These are phyloP conservation scores for Margaritifera margaritifera DNA, from an alignment of 2,888 invertebrate species.

Conservation along the genomic window DNA sequence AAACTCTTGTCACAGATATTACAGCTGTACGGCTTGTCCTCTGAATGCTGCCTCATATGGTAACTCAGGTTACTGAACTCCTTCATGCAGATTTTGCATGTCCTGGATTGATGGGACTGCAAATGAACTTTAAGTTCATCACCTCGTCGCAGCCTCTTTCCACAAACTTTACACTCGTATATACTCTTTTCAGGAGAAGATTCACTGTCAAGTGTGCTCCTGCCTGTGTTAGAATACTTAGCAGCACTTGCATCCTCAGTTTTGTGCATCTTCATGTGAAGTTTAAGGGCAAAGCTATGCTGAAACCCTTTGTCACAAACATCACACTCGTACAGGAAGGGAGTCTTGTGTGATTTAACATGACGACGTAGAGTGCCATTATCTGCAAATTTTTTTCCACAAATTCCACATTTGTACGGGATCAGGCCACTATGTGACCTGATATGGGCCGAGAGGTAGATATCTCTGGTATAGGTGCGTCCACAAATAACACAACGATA, in stretches of 20 bases:
- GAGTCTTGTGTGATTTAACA: constrained; percentile 21
- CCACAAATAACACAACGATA: constrained; percentile 8
- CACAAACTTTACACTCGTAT: no score
- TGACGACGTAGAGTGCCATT: constrained; percentile 11
- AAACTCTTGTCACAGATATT: no score
- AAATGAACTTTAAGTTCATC: no score
- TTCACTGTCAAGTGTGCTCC: no score
- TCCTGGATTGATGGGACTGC: no score
- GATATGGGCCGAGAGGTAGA: neutral
- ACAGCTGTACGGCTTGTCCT: no score
- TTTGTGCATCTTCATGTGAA: constrained; percentile 4
- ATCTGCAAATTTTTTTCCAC: constrained; percentile 33
- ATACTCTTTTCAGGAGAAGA: no score
- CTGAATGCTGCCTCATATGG: no score
- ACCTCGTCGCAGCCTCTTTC: no score
- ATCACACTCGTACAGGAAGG: constrained; percentile 11
- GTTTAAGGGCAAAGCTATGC: constrained; percentile 1
- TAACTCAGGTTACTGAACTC: no score
- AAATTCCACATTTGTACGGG: constrained; percentile 43
- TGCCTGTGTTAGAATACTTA: constrained; percentile 1
- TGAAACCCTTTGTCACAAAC: constrained; percentile 8
- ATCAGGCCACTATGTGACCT: constrained; percentile 2
- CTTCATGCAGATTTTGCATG: no score
- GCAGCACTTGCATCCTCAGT: constrained; percentile 1
- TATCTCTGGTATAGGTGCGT: neutral